Evolutionary conservation across 2,888 invertebrate genomes (phyloP).

Genomic region (Mystacides longicornis): DNA sequence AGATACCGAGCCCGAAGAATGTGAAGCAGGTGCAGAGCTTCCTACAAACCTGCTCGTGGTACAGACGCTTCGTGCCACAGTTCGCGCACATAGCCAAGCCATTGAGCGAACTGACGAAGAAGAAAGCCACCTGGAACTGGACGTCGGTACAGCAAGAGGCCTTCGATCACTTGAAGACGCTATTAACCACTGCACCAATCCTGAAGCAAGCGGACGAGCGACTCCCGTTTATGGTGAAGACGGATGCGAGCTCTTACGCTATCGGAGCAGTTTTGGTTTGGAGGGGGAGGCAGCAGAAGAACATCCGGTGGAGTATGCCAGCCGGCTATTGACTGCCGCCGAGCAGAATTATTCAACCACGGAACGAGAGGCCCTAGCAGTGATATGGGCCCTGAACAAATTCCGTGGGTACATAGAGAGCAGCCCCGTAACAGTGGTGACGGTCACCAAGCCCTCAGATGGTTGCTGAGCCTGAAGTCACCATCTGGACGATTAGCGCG

Average conservation of each 20-base stretch:
- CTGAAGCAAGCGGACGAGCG: slow-evolving; percentile 26
- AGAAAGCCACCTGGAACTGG: slow-evolving; percentile 29
- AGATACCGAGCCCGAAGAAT: background rate
- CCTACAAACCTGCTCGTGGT: background rate
- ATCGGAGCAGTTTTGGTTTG: slow-evolving; percentile 27
- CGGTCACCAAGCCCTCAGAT: background rate
- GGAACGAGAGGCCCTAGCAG: slow-evolving; percentile 5
- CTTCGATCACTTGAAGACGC: slow-evolving; percentile 25
- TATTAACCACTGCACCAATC: slow-evolving; percentile 26
- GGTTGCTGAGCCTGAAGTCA: background rate
- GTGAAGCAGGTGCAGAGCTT: slow-evolving; percentile 6
- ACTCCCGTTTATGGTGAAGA: slow-evolving; percentile 29
- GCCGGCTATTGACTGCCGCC: slow-evolving; percentile 1
- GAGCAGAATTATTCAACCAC: slow-evolving; percentile 5
- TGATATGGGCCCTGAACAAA: slow-evolving; percentile 2
- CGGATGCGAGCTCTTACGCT: slow-evolving; percentile 30
- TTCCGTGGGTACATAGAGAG: slow-evolving; percentile 6
- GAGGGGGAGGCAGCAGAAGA: slow-evolving; percentile 6
- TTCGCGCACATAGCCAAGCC: slow-evolving; percentile 29
- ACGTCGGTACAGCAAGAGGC: slow-evolving; percentile 23
- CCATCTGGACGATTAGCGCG: background rate
- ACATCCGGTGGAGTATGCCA: slow-evolving; percentile 25
- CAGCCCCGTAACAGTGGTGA: background rate
- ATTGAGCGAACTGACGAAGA: slow-evolving; percentile 28
- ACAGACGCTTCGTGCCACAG: slow-evolving; percentile 29